A percentile compares a stretch with the other conserved stretches of the same genome.
Conservation (phyloP, 2,113 vertebrate genomes). For the Ammospiza nelsoni region DNA sequence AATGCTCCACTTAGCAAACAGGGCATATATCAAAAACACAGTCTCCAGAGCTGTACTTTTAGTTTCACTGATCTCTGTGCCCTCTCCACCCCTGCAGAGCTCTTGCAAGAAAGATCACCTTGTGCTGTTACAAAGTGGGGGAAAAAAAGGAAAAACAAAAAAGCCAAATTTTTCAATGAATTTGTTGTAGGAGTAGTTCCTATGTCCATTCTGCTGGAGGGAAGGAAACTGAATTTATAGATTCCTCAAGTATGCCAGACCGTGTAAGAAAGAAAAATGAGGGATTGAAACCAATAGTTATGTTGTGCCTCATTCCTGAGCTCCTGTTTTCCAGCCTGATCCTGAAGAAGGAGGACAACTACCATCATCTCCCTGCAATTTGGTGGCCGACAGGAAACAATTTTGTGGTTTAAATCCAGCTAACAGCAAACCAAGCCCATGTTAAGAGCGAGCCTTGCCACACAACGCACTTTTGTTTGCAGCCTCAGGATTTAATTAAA, state of each 20-base stretch:
- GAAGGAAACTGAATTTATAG: not conserved
- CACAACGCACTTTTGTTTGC: constrained; percentile 3
- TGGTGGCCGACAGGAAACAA: constrained; percentile 10
- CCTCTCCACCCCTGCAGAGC: not conserved
- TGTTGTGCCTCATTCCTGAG: not conserved
- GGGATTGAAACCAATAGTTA: not conserved
- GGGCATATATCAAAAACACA: not conserved
- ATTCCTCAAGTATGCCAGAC: not conserved
- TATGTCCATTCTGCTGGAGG: not conserved
- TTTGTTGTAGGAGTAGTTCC: not conserved
- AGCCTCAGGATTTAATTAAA: constrained; percentile 51
- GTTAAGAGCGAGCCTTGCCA: not conserved
- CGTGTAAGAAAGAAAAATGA: not conserved
- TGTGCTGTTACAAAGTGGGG: not conserved
- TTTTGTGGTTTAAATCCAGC: constrained; percentile 39
- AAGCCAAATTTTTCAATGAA: not conserved
- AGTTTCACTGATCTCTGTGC: not conserved
- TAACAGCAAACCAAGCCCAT: not conserved
- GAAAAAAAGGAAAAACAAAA: not conserved
- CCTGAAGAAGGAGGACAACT: not conserved
- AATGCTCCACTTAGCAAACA: not conserved
- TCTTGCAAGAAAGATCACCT: not conserved
- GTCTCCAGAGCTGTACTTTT: not conserved
- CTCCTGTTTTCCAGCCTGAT: not conserved
- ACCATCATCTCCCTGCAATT: not conserved